Evolutionary conservation across 2,113 vertebrate genomes (phyloP), one percentile per base, ranked within the genome.

Genomic region (Otolemur garnettii): DNA sequence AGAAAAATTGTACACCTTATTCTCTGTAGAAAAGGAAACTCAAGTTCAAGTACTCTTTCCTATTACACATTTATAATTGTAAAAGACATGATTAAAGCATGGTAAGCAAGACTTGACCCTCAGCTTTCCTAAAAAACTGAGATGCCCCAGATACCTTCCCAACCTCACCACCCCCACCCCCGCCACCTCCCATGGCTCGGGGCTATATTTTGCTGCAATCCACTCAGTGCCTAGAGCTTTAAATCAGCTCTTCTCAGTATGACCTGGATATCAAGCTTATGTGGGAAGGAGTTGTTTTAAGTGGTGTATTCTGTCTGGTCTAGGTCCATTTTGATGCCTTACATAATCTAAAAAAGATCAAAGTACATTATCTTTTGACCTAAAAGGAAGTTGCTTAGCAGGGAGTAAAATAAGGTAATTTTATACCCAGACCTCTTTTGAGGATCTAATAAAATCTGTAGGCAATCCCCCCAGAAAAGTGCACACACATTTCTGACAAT

Each of bases 331-430:
- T 90, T 87, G 53, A 94, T 78, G 28, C 24, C 60, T 24, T 26
- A 62, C 83, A 19, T 93, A 38, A 82, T 68, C 72, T 26, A 57
- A 69, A 96, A 84, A 83, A 92, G 22, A 92, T 87, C 26, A 80
- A 87, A 77, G 42, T 68, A 86, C 90, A 77, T 91, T 87, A 83
- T 93, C 42, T 93, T 83, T 87, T 92, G 77, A 89, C 22, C 35
- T 5, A 1, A 53, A 92, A 64, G 33, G 28, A 85, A 14, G 30
- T 60, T 87, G 69, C 45, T 93, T 90, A 42, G 57, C 66, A 72
- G 21, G 33, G 15, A 91, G 59, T 78, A 55, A 72, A 42, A 85
- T 21, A 84, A 84, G 4, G 33, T 17, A 10, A 81, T 90, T 94
- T 75, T 87, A 10, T 42, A 57, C 72, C 79, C 26, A 93, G 66